Percentiles rank a stretch among this genome's conserved stretches.
Conservation (phyloP, 2,888 invertebrate genomes). For the Camponotus fellah region DNA sequence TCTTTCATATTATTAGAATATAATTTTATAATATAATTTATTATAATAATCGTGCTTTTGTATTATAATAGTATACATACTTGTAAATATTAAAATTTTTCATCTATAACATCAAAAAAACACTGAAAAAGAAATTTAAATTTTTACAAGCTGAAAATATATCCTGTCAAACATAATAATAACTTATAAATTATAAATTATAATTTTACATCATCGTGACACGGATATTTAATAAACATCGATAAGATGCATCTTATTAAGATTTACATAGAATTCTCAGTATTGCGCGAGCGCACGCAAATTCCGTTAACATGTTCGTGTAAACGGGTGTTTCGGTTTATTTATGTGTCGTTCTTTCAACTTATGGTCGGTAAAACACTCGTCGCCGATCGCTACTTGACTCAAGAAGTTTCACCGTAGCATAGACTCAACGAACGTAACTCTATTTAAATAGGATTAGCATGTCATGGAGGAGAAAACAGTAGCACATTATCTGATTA, state of each 20-base stretch:
- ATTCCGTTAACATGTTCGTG: constrained; percentile 38
- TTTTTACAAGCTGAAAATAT: neutral
- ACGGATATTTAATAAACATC: neutral
- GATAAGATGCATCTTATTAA: neutral
- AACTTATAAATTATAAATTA: neutral
- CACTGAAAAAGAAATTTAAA: neutral
- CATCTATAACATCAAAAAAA: too few species aligned
- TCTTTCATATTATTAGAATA: neutral
- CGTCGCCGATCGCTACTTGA: constrained; percentile 75
- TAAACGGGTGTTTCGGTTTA: constrained; percentile 75
- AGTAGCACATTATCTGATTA: constrained; percentile 10
- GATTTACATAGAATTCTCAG: constrained; percentile 6
- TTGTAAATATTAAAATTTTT: neutral
- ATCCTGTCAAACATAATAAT: neutral
- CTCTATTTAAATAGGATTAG: constrained; percentile 69
- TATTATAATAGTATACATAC: neutral
- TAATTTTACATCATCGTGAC: neutral
- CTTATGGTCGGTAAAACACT: constrained; percentile 78
- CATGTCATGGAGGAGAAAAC: constrained; percentile 50
- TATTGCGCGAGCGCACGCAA: neutral
- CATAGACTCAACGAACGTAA: constrained; percentile 56
- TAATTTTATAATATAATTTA: too few species aligned
- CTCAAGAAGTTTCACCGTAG: constrained; percentile 70
- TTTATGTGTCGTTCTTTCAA: constrained; percentile 76
- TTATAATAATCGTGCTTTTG: neutral